Evolutionary conservation across 2,113 vertebrate species (phyloP).

Genomic region (Tyrannus savana): DNA sequence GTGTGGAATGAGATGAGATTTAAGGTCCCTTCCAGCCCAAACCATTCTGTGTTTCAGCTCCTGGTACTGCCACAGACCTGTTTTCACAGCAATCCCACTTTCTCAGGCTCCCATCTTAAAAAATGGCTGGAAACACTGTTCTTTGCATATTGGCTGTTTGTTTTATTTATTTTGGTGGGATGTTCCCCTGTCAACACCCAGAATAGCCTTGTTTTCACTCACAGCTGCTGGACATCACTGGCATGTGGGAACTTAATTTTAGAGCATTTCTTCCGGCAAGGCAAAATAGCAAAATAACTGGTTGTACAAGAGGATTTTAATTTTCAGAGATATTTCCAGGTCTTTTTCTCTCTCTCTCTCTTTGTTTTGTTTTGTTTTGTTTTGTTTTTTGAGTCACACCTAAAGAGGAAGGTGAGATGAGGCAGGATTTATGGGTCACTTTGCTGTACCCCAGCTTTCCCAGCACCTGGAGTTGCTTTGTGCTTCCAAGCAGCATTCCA

Average conservation of each 20-base stretch:
- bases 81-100: not conserved
- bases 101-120: not conserved
- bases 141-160: not conserved
- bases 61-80: not conserved
- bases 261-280: not conserved
- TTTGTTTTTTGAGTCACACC: too few species aligned
- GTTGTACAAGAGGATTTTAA: not conserved
- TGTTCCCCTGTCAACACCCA: not conserved
- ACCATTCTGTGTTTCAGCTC: not conserved
- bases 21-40: not conserved
- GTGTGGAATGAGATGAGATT: fast-evolving
- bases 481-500: not conserved
- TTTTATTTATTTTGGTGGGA: not conserved
- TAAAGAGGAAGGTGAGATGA: not conserved
- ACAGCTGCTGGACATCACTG: not conserved
- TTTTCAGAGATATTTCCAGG: not conserved
- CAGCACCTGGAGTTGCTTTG: not conserved
- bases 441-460: not conserved
- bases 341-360: not conserved
- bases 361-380: too few species aligned
- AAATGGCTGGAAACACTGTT: not conserved
- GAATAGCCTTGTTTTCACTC: not conserved
- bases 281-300: not conserved
- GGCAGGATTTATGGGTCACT: not conserved
- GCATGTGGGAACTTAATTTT: fast-evolving